Conservation (phyloP, 2,113 vertebrate genomes). For the Pica pica region DNA sequence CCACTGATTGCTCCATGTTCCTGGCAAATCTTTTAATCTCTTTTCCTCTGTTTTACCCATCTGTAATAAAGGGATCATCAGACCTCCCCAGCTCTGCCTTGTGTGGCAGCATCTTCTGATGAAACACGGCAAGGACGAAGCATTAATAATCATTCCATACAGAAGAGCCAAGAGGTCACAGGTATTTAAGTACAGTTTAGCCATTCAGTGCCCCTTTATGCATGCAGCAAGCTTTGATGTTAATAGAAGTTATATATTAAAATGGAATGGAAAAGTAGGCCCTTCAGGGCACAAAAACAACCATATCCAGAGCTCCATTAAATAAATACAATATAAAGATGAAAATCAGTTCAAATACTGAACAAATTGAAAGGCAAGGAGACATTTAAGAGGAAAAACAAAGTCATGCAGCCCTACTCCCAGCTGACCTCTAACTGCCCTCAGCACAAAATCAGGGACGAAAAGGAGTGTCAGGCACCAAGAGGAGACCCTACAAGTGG, state of each 20-base stretch:
- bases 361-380: constrained; percentile 21
- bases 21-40: constrained; percentile 62
- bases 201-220: background rate
- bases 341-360: background rate
- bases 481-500: background rate
- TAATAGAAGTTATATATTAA: background rate
- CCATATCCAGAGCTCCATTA: background rate
- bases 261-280: background rate
- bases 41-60: constrained; percentile 40
- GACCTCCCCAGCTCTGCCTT: background rate
- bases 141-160: background rate
- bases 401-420: background rate
- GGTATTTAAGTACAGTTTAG: background rate
- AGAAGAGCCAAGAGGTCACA: background rate
- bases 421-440: background rate
- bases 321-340: constrained; percentile 11
- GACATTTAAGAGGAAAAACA: background rate
- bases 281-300: constrained; percentile 23
- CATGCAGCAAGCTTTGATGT: background rate
- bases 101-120: background rate
- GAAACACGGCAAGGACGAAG: background rate
- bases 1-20: constrained; percentile 40
- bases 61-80: constrained; percentile 45
- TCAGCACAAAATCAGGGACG: background rate
- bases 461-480: background rate